A percentile compares a stretch with the other conserved stretches of the same genome.
Conservation (phyloP, 1,140 invertebrate genomes). For the Eubasilissa regina region DNA sequence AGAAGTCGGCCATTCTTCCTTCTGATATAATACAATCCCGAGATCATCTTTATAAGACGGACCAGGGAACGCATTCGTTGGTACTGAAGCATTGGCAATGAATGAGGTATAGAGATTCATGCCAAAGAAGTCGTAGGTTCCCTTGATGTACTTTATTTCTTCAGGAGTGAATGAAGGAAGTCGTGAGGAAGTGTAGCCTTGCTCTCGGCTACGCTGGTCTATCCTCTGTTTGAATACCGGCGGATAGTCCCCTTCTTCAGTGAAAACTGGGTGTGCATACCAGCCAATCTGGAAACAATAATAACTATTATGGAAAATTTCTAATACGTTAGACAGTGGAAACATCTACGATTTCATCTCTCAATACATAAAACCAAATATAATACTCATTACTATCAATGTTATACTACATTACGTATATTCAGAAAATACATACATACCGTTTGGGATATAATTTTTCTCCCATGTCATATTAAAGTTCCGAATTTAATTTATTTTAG, state of each 20-base stretch:
- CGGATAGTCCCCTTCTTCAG: slow-evolving; percentile 64
- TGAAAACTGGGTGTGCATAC: slow-evolving; percentile 63
- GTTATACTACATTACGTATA: no score
- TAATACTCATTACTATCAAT: no score
- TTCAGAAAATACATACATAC: no score
- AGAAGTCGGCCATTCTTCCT: slow-evolving; percentile 52
- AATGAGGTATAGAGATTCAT: slow-evolving; percentile 59
- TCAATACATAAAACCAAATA: no score
- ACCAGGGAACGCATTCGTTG: slow-evolving; percentile 3
- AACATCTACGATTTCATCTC: background rate
- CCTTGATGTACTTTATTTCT: slow-evolving; percentile 74
- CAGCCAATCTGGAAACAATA: slow-evolving; percentile 59
- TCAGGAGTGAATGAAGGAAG: slow-evolving; percentile 63
- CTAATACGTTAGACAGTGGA: background rate
- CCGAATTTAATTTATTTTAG: no score
- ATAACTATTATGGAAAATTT: background rate
- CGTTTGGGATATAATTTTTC: no score
- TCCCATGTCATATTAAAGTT: background rate
- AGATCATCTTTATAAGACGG: slow-evolving; percentile 52
- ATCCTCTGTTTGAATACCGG: slow-evolving; percentile 62
- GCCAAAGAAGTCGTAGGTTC: slow-evolving; percentile 66
- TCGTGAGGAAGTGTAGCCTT: slow-evolving; percentile 63
- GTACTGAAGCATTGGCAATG: slow-evolving; percentile 43
- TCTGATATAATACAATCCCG: slow-evolving; percentile 48
- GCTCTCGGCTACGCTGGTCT: slow-evolving; percentile 62